phyloP scores from a whole-genome alignment of 1,140 invertebrate genomes.

The Drosophila ironensis region DNA sequence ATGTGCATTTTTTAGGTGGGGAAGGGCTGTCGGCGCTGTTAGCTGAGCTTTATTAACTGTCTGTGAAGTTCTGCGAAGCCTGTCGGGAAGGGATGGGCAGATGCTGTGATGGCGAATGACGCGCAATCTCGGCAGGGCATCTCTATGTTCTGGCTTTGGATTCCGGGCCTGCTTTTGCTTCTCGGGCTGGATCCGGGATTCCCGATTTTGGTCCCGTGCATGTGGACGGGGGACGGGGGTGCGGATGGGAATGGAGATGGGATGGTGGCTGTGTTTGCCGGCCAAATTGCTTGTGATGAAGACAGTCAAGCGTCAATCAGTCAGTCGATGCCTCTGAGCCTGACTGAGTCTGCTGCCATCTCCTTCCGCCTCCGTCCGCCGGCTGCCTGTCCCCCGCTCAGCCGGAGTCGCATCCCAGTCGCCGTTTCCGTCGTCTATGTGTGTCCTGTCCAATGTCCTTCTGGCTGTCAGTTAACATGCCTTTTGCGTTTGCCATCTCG shows the following conservation, averaged over 20 bases:
- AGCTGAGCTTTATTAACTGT: conserved; percentile 77
- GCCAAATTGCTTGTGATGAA: conserved; percentile 80
- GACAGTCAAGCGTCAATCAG: conserved; percentile 76
- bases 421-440: conserved; percentile 36
- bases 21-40: conserved; percentile 49
- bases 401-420: conserved; percentile 25
- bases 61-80: conserved; percentile 58
- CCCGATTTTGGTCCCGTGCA: conserved; percentile 11
- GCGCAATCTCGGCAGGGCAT: conserved; percentile 67
- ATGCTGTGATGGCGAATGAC: neutral
- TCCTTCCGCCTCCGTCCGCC: neutral
- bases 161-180: conserved; percentile 7
- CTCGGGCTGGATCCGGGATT: conserved; percentile 29
- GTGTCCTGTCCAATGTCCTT: conserved; percentile 58
- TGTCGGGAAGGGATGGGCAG: conserved; percentile 19
- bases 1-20: conserved; percentile 1
- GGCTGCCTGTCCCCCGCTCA: conserved; percentile 8
- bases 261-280: conserved; percentile 53
- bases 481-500: conserved; percentile 71
- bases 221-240: too few species aligned
- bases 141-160: conserved; percentile 22
- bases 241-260: too few species aligned
- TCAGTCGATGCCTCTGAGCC: conserved; percentile 33
- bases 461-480: conserved; percentile 76
- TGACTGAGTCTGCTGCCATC: conserved; percentile 1